phyloP scores from a whole-genome alignment of 2,888 invertebrate genomes.

The Synergus umbraculus region DNA sequence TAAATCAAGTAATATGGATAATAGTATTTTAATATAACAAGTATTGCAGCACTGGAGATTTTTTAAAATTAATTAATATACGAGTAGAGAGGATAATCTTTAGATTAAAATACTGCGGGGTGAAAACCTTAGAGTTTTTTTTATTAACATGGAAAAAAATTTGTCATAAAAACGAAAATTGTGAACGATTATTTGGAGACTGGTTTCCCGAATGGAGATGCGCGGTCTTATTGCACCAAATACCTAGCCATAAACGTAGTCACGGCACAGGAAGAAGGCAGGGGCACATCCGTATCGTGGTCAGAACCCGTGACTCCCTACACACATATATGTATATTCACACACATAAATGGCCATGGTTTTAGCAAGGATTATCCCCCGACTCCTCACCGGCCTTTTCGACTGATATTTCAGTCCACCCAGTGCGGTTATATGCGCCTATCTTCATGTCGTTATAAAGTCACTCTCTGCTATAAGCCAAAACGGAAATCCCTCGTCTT shows the following conservation, averaged over 20 bases:
- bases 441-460: constrained; percentile 35
- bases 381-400: constrained; percentile 52
- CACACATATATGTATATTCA: constrained; percentile 60
- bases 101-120: too few species aligned
- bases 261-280: constrained; percentile 77
- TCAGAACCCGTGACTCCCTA: constrained; percentile 76
- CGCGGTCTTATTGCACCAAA: constrained; percentile 71
- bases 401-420: constrained; percentile 53
- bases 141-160: too few species aligned
- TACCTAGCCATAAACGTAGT: constrained; percentile 69
- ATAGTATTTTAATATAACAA: too few species aligned
- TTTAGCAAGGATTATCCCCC: constrained; percentile 73
- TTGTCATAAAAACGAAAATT: not conserved
- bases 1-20: too few species aligned
- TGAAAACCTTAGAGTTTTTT: too few species aligned
- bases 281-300: constrained; percentile 78
- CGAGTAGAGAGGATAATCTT: too few species aligned
- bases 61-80: too few species aligned
- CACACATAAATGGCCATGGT: constrained; percentile 60
- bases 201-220: constrained; percentile 61
- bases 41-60: too few species aligned
- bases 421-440: constrained; percentile 32
- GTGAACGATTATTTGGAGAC: constrained; percentile 5
- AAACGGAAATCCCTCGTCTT: constrained; percentile 41
- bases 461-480: constrained; percentile 17